Percentiles rank a stretch among this genome's conserved stretches.
These are phyloP conservation scores for Adelphocoris suturalis DNA, from an alignment of 2,888 invertebrate species.

Conservation along the genomic window DNA sequence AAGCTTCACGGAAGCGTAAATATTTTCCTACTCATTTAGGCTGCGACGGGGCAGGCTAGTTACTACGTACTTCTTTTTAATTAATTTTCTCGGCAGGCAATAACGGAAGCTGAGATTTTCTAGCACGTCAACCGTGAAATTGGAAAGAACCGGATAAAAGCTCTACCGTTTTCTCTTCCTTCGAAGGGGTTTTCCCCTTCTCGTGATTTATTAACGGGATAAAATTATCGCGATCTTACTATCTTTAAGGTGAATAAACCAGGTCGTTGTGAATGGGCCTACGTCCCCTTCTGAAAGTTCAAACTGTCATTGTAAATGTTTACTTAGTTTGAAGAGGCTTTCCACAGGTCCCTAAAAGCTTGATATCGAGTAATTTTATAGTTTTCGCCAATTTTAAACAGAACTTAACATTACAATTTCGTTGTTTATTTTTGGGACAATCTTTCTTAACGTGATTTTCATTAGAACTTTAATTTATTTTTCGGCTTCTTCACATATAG, in stretches of 20 bases:
- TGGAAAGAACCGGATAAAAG: slow-evolving; percentile 45
- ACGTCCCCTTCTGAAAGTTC: too few relatives aligned
- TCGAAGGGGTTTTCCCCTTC: not conserved
- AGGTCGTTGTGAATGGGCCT: not conserved
- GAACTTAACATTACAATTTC: too few relatives aligned
- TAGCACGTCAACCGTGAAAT: slow-evolving; percentile 24
- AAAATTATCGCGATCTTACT: slow-evolving; percentile 29
- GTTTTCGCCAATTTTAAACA: too few relatives aligned
- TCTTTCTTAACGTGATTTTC: too few relatives aligned
- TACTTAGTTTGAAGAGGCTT: too few relatives aligned
- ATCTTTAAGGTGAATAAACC: slow-evolving; percentile 6
- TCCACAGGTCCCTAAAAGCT: too few relatives aligned
- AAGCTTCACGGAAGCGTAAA: not conserved
- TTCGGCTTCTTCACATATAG: too few relatives aligned
- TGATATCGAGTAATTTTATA: too few relatives aligned
- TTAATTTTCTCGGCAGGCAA: slow-evolving; percentile 26
- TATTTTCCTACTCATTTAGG: slow-evolving; percentile 30
- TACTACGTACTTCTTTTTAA: slow-evolving; percentile 19
- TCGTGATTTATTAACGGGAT: slow-evolving; percentile 27
- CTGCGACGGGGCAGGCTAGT: not conserved
- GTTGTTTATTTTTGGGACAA: too few relatives aligned
- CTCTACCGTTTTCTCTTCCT: not conserved
- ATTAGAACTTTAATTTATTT: too few relatives aligned
- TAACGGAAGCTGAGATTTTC: slow-evolving; percentile 22
- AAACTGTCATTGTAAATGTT: too few relatives aligned